A percentile compares a stretch with the other conserved stretches of the same genome.
Conservation (phyloP, 2,888 invertebrate species). For the Ditula angustiorana region DNA sequence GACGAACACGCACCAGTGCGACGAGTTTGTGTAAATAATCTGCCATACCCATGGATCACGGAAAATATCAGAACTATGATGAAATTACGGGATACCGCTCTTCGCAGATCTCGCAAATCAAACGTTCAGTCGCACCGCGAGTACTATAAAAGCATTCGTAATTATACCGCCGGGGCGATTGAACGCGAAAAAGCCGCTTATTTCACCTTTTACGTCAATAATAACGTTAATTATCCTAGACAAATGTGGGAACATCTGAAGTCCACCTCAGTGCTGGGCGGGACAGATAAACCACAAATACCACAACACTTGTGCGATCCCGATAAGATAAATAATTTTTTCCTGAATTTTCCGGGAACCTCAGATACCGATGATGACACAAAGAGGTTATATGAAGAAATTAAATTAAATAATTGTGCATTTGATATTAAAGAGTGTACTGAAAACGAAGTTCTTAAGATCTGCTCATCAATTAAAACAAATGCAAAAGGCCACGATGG, state of each 20-base stretch:
- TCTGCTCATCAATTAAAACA: conserved; percentile 1
- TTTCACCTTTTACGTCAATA: conserved; percentile 9
- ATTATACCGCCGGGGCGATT: neutral
- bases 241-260: conserved; percentile 9
- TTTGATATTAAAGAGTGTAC: neutral
- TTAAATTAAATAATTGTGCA: neutral
- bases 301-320: conserved; percentile 2
- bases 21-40: too few relatives aligned
- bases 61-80: too few relatives aligned
- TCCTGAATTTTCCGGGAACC: neutral
- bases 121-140: too few relatives aligned
- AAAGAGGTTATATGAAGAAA: neutral
- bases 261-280: too few relatives aligned
- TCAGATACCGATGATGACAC: neutral
- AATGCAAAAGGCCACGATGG: conserved; percentile 9
- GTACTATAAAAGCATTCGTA: neutral
- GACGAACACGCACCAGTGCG: too few relatives aligned
- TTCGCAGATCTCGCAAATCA: too few relatives aligned
- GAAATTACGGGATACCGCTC: too few relatives aligned
- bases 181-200: conserved; percentile 11
- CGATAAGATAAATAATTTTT: conserved; percentile 6
- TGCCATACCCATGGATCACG: too few relatives aligned
- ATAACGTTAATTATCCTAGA: neutral
- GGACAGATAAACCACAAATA: neutral
- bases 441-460: neutral